Evolutionary conservation across 1,140 invertebrate genomes (phyloP).

Genomic region (Drosophila mauritiana): DNA sequence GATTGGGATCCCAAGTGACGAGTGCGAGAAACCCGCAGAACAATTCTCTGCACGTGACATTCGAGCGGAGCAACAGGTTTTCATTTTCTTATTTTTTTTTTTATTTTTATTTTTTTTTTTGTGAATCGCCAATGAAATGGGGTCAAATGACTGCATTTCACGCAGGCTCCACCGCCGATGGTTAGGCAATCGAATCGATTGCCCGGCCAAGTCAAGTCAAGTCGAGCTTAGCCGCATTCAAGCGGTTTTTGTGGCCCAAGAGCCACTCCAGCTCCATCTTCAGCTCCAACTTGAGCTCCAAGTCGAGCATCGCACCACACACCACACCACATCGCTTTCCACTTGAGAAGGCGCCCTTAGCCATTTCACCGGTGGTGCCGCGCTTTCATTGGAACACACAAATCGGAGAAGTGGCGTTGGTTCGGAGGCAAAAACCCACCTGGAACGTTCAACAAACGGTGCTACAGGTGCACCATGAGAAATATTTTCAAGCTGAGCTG

Average conservation of each 20-base stretch:
- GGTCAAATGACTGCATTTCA: conserved; percentile 51
- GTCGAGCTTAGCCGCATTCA: conserved; percentile 41
- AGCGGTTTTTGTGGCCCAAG: conserved; percentile 46
- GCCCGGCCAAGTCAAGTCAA: conserved; percentile 32
- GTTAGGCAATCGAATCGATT: conserved; percentile 49
- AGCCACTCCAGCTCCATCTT: conserved; percentile 5
- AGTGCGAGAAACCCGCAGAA: conserved; percentile 35
- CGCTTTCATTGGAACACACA: conserved; percentile 53
- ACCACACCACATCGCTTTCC: conserved; percentile 22
- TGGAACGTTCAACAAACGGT: conserved; percentile 66
- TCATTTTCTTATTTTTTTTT: too few species aligned
- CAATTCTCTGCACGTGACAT: conserved; percentile 31
- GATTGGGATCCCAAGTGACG: conserved; percentile 52
- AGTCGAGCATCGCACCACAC: conserved; percentile 1
- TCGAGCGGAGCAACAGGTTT: conserved; percentile 58
- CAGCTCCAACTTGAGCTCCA: conserved; percentile 3
- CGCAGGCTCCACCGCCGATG: conserved; percentile 23
- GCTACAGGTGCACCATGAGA: conserved; percentile 27
- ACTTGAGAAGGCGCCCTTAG: conserved; percentile 58
- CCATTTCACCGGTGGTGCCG: conserved; percentile 50
- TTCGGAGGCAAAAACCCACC: conserved; percentile 38
- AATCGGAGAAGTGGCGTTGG: conserved; percentile 22
- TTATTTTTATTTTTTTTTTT: not conserved
- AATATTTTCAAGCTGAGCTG: not conserved
- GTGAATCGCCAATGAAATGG: conserved; percentile 51